Evolutionary conservation across 2,888 invertebrate genomes (phyloP), one percentile per base, ranked within the genome.

Genomic region (Drosophila nr. perissopoda): DNA sequence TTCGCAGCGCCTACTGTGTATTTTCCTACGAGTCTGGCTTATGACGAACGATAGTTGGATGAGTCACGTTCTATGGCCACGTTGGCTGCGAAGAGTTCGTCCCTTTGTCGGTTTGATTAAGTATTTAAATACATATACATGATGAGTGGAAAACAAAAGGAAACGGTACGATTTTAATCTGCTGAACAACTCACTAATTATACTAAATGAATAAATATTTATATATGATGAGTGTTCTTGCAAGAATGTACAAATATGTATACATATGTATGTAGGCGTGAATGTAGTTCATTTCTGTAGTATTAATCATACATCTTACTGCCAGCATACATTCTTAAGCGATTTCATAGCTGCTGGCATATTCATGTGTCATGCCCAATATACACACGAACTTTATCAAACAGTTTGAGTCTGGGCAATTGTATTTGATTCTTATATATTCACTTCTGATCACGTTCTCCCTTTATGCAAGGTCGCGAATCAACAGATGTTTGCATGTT

Each of bases 401-500:
- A 36, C 16, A 16, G 13, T 40, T 8, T n/a, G 33, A 21, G n/a
- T 48, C 1, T 25, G 33, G 16, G 27, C 7, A 40, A 25, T 31
- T 38, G 25, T n/a, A 33, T 31, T 42, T 34, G 33, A 6, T 33
- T 64, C 46, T 53, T 34, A 42, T n/a, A 42, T 42, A 38, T 48
- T 34, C 21, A n/a, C 31, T 42, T 57, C 27, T 51, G 10, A 16
- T 42, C 52, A 75, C 57, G 31, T 53, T 75, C 49, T 65, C 42
- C 34, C 31, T 42, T 29, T 48, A 49, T 36, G 31, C 46, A 60
- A 51, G 64, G 46, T 42, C 51, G 62, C 54, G 27, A 68, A 76
- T 76, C 77, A 73, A 76, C 76, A 76, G 64, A 53, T 77, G 62
- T 62, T 36, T 60, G 65, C 68, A 72, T 48, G 60, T 21, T 64